Percentiles rank a stretch among this genome's conserved stretches.
These are phyloP conservation scores for Cathartes aura DNA, from an alignment of 2,113 vertebrate species.

Conservation along the genomic window DNA sequence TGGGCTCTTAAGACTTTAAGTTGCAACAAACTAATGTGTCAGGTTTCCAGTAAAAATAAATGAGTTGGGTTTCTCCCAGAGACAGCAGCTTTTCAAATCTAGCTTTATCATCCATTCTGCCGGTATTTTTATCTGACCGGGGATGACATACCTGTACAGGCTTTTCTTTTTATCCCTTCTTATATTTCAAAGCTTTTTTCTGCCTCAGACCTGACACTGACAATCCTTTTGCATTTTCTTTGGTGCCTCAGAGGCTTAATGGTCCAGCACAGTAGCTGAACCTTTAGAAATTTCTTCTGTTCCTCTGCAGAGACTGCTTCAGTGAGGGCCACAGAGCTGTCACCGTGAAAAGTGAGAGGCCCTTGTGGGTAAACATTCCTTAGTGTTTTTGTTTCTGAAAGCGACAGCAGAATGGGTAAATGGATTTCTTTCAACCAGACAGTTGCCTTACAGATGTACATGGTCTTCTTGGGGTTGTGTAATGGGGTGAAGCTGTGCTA, in stretches of 20 bases:
- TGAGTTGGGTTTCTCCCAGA: background rate
- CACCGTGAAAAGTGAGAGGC: background rate
- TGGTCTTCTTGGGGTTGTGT: background rate
- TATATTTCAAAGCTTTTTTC: constrained; percentile 65
- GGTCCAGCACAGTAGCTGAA: constrained; percentile 2
- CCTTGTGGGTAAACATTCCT: background rate
- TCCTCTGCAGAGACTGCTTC: background rate
- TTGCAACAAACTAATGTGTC: background rate
- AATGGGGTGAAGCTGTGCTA: background rate
- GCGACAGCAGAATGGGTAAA: background rate
- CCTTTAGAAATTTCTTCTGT: constrained; percentile 28
- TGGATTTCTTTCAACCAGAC: background rate
- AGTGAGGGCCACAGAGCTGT: background rate
- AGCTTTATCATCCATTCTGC: background rate
- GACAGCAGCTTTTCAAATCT: constrained; percentile 14
- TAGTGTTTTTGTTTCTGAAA: constrained; percentile 22
- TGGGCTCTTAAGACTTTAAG: background rate
- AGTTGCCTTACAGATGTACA: background rate
- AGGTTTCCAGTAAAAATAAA: constrained; percentile 2
- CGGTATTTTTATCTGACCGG: constrained; percentile 41
- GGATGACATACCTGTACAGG: constrained; percentile 15
- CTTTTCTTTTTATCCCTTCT: constrained; percentile 55
- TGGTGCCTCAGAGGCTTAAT: constrained; percentile 57
- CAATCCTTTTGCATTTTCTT: constrained; percentile 63
- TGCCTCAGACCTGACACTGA: constrained; percentile 37